Conservation (phyloP, 2,888 invertebrate species). For the Magallana nippona region DNA sequence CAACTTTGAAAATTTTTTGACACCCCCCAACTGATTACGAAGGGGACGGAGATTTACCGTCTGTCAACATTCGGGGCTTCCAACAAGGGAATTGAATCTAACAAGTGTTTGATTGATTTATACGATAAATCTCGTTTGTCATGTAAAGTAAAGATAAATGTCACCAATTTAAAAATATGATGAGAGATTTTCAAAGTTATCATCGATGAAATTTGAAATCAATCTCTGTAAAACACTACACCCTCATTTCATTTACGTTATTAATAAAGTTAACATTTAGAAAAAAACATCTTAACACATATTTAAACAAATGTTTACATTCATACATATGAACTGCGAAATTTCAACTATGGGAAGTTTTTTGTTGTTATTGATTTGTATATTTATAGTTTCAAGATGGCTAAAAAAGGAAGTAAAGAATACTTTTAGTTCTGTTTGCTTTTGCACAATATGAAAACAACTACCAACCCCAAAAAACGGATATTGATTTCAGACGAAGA, state of each 20-base stretch:
- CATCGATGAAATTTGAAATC: background rate
- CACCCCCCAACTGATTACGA: slow-evolving; percentile 30
- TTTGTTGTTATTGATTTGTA: too few relatives aligned
- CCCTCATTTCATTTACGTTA: too few relatives aligned
- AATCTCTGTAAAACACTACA: too few relatives aligned
- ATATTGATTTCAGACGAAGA: slow-evolving; percentile 19
- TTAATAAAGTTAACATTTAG: too few relatives aligned
- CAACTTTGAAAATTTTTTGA: slow-evolving; percentile 10
- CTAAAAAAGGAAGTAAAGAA: too few relatives aligned
- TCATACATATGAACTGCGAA: too few relatives aligned
- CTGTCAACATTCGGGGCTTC: background rate
- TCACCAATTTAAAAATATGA: background rate
- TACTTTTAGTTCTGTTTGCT: too few relatives aligned
- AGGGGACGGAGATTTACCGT: slow-evolving; percentile 9
- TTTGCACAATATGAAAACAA: background rate
- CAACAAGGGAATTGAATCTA: slow-evolving; percentile 5
- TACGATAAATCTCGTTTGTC: slow-evolving; percentile 14
- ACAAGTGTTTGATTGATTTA: slow-evolving; percentile 32
- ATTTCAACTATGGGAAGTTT: too few relatives aligned
- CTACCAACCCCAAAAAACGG: background rate
- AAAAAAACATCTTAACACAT: too few relatives aligned
- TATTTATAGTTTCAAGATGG: too few relatives aligned
- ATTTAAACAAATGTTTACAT: too few relatives aligned
- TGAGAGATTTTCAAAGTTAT: background rate
- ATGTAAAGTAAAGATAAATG: slow-evolving; percentile 25